Conservation (phyloP, 30 jellyfish, hydroid and myxozoan genomes). For the Pseudorhiza aurosa region DNA sequence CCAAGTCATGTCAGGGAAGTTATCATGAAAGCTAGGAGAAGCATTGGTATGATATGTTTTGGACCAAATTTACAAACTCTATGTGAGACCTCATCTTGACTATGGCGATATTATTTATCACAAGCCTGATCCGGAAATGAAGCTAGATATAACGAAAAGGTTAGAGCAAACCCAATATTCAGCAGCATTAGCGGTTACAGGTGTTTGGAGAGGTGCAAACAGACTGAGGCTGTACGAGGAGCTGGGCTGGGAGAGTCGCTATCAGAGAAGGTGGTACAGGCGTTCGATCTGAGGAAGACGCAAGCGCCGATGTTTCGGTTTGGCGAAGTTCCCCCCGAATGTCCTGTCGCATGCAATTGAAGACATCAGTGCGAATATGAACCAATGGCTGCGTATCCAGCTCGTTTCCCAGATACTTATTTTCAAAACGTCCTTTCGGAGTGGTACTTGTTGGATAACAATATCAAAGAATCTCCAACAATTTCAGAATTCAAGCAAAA, state of each 20-base stretch:
- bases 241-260: not conserved
- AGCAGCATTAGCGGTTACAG: not conserved
- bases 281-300: not conserved
- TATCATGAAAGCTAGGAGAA: not conserved
- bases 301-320: not conserved
- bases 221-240: not conserved
- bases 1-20: not conserved
- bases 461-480: not conserved
- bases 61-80: not conserved
- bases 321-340: not conserved
- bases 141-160: not conserved
- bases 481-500: slow-evolving; percentile 5
- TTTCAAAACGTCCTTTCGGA: not conserved
- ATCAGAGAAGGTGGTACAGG: not conserved
- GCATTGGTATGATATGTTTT: not conserved
- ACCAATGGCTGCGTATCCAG: not conserved
- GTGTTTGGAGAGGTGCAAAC: too few species aligned
- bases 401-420: not conserved
- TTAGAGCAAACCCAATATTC: not conserved
- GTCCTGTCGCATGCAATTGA: not conserved
- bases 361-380: not conserved
- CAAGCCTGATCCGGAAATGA: too few species aligned
- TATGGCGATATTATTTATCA: slow-evolving; percentile 37
- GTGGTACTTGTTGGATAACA: not conserved
- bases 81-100: not conserved